These are phyloP conservation scores for Drosophila pallidifrons DNA, from an alignment of 1,140 invertebrate species.

Conservation along the genomic window DNA sequence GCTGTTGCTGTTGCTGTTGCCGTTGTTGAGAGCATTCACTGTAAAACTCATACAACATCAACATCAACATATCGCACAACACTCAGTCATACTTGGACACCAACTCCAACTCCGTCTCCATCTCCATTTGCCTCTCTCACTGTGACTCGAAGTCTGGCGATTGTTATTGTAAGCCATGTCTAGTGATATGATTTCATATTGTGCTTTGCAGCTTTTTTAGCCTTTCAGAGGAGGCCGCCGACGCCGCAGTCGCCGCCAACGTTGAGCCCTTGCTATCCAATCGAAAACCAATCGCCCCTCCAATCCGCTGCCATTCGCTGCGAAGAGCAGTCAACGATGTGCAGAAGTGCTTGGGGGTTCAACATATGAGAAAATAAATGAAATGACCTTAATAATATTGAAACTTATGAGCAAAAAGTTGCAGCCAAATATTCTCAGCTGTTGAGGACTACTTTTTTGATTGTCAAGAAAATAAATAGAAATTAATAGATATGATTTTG, in stretches of 20 bases:
- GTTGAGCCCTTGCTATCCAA: constrained; percentile 32
- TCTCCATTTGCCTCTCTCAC: constrained; percentile 2
- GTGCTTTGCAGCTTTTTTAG: constrained; percentile 70
- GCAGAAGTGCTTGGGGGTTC: not conserved
- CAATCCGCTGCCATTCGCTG: not conserved
- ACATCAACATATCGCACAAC: constrained; percentile 49
- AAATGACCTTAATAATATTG: constrained; percentile 17
- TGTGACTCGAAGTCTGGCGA: constrained; percentile 27
- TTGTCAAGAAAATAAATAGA: not conserved
- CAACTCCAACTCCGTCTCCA: constrained; percentile 12
- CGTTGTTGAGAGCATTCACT: constrained; percentile 60
- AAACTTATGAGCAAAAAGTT: not conserved
- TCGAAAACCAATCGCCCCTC: not conserved
- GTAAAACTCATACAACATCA: constrained; percentile 68
- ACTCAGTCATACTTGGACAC: constrained; percentile 76
- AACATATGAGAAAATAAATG: constrained; percentile 16
- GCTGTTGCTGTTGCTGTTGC: constrained; percentile 38
- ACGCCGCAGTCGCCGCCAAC: constrained; percentile 53
- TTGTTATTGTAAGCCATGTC: constrained; percentile 82
- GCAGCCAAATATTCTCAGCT: not conserved
- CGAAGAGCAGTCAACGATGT: not conserved
- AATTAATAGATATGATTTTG: not conserved
- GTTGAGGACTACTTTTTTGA: not conserved
- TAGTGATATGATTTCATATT: constrained; percentile 82
- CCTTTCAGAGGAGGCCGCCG: constrained; percentile 66